These are phyloP conservation scores for Palloptera scutellata DNA, from an alignment of 2,888 invertebrate genomes.

Conservation along the genomic window DNA sequence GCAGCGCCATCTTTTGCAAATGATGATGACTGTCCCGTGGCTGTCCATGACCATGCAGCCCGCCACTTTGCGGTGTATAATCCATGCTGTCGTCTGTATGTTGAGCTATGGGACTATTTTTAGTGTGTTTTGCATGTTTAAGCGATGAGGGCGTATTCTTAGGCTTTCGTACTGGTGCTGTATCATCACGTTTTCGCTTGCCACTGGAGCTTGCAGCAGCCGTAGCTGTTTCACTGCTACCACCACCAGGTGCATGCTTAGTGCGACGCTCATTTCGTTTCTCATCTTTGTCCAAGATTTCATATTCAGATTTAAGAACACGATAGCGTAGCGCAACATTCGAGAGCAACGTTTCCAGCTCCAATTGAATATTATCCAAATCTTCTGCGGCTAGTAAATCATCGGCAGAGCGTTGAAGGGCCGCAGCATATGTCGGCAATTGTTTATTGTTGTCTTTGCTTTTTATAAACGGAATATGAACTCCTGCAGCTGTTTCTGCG, in stretches of 20 bases:
- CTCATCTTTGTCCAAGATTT: slow-evolving; percentile 72
- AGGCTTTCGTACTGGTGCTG: slow-evolving; percentile 61
- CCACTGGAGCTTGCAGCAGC: slow-evolving; percentile 45
- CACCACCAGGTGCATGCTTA: slow-evolving; percentile 41
- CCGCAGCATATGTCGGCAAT: slow-evolving; percentile 74
- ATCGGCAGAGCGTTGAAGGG: slow-evolving; percentile 73
- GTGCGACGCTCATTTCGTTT: slow-evolving; percentile 66
- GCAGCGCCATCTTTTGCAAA: slow-evolving; percentile 70
- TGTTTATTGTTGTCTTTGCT: slow-evolving; percentile 73
- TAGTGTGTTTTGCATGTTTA: slow-evolving; percentile 68
- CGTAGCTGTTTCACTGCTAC: slow-evolving; percentile 39
- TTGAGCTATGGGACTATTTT: slow-evolving; percentile 62
- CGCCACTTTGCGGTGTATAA: slow-evolving; percentile 41
- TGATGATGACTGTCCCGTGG: slow-evolving; percentile 66
- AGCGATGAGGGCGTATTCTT: slow-evolving; percentile 69
- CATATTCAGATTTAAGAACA: slow-evolving; percentile 79
- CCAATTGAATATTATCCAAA: slow-evolving; percentile 84
- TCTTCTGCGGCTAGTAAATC: slow-evolving; percentile 89
- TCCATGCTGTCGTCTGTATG: slow-evolving; percentile 65
- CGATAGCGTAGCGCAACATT: slow-evolving; percentile 82
- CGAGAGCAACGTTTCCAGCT: slow-evolving; percentile 85
- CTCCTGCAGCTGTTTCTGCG: slow-evolving; percentile 36
- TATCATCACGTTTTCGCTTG: slow-evolving; percentile 61
- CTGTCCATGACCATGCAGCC: slow-evolving; percentile 64
- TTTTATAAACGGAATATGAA: slow-evolving; percentile 72